phyloP scores from a whole-genome alignment of 2,888 invertebrate species.

The Nemapogon koenigi region DNA sequence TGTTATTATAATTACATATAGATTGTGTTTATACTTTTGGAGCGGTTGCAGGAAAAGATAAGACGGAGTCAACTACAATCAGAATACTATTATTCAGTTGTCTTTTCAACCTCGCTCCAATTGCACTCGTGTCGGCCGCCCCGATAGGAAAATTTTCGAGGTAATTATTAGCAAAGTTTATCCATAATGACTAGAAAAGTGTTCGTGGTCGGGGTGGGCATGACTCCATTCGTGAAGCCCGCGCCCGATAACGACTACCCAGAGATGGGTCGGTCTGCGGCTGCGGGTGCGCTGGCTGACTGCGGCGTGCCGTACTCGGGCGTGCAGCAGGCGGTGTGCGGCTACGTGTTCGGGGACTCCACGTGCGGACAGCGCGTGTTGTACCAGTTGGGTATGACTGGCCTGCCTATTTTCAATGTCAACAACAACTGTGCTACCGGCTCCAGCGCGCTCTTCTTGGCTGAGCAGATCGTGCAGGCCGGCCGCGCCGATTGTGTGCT shows the following conservation, averaged over 20 bases:
- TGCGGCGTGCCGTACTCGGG: slow-evolving; percentile 77
- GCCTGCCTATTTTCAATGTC: slow-evolving; percentile 97
- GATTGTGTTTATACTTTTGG: neutral
- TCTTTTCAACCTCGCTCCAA: too few species aligned
- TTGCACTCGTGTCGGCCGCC: too few species aligned
- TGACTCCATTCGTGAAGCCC: slow-evolving; percentile 99
- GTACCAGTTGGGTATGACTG: slow-evolving; percentile 94
- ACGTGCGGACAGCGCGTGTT: slow-evolving; percentile 94
- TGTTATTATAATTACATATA: neutral
- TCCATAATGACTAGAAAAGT: slow-evolving; percentile 71
- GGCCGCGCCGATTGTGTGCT: slow-evolving; percentile 87
- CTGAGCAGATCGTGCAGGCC: slow-evolving; percentile 90
- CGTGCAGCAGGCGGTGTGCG: slow-evolving; percentile 89
- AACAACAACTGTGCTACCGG: slow-evolving; percentile 99
- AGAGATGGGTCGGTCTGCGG: slow-evolving; percentile 92
- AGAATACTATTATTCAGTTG: too few species aligned
- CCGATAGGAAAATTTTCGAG: too few species aligned
- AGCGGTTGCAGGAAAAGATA: too few species aligned
- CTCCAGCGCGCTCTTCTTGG: slow-evolving; percentile 88
- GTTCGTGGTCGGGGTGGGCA: slow-evolving; percentile 94
- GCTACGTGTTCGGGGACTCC: slow-evolving; percentile 96
- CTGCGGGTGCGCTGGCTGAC: slow-evolving; percentile 85
- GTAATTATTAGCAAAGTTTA: too few species aligned
- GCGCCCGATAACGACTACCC: slow-evolving; percentile 92
- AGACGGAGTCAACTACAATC: too few species aligned